A percentile compares a stretch with the other conserved stretches of the same genome.
Conservation (phyloP, 2,797 vertebrate species). For the Botia kubotai region DNA sequence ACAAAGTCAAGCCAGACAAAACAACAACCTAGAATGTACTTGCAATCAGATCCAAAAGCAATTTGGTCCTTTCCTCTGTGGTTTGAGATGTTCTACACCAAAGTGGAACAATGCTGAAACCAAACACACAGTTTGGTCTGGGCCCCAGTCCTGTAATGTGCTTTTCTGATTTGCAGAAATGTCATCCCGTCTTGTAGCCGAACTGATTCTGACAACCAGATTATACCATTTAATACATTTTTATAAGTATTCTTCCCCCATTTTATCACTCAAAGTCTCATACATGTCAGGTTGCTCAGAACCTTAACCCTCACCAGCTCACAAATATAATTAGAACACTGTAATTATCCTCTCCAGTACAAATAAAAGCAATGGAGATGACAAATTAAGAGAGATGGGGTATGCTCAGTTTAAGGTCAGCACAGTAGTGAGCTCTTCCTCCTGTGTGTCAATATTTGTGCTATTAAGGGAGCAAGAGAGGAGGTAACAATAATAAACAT, state of each 20-base stretch:
- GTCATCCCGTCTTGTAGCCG: conserved; percentile 61
- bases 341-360: conserved; percentile 29
- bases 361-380: conserved; percentile 57
- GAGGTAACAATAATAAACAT: conserved; percentile 54
- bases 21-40: conserved; percentile 2
- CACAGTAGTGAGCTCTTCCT: conserved; percentile 49
- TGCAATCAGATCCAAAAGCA: conserved; percentile 29
- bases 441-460: conserved; percentile 59
- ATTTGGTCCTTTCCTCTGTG: conserved; percentile 13
- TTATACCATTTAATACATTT: conserved; percentile 68
- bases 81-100: conserved; percentile 15
- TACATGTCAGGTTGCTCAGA: conserved; percentile 61
- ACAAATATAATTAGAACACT: conserved; percentile 58
- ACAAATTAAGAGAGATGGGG: no score
- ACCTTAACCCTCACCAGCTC: conserved; percentile 68
- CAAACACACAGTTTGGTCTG: conserved; percentile 56
- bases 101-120: conserved; percentile 23
- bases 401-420: conserved; percentile 61
- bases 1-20: conserved; percentile 24
- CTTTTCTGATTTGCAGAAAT: conserved; percentile 63
- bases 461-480: conserved; percentile 56
- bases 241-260: background rate
- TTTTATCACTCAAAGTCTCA: conserved; percentile 13
- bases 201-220: conserved; percentile 70
- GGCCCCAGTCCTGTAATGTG: conserved; percentile 53